Evolutionary conservation across 2,797 vertebrate genomes (phyloP), one percentile per base, ranked within the genome.

Genomic region (Pempheris klunzingeri): DNA sequence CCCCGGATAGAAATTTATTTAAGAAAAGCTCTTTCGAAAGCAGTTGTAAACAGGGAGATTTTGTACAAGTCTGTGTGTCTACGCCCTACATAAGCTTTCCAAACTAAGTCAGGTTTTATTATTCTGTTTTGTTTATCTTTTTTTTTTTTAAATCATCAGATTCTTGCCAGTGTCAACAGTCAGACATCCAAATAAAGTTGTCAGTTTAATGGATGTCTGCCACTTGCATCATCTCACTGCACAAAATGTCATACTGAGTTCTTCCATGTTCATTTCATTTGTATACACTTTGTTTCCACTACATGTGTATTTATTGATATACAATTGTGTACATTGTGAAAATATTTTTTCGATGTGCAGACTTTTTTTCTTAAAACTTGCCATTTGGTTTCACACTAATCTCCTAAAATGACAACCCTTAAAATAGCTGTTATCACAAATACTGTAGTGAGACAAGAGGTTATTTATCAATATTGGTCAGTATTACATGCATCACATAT

Each of bases 301-400:
- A 81, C 43, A 65, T 80, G 55, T 85, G 78, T 92, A 94, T 94
- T 93, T 94, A 93, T 93, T 94, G 64, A 87, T 86, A 90, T 84
- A 82, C 71, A 78, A 8, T 76, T 74, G 76, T 91, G 82, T 87
- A 81, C 53, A 83, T 90, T 90, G 73, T 77, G 70, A 65, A 83
- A 49, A 87, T 87, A 77, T 81, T 80, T 83, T 74, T 75, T 43
- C n/a, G 1, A 77, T 78, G 60, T 46, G 63, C 68, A 76, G 50
- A 20, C 24, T 49, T 61, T 72, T 80, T 76, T 57, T 15, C n/a
- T 64, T 38, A 10, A 57, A 59, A 26, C 75, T 41, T 70, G 50
- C 63, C 41, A 26, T 57, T 73, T 71, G 43, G 44, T 69, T 80
- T 80, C 55, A 74, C 71, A 91, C 84, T 83, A 85, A 87, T 70